These are phyloP conservation scores for Megalurothrips usitatus DNA, from an alignment of 2,888 invertebrate genomes.

Conservation along the genomic window DNA sequence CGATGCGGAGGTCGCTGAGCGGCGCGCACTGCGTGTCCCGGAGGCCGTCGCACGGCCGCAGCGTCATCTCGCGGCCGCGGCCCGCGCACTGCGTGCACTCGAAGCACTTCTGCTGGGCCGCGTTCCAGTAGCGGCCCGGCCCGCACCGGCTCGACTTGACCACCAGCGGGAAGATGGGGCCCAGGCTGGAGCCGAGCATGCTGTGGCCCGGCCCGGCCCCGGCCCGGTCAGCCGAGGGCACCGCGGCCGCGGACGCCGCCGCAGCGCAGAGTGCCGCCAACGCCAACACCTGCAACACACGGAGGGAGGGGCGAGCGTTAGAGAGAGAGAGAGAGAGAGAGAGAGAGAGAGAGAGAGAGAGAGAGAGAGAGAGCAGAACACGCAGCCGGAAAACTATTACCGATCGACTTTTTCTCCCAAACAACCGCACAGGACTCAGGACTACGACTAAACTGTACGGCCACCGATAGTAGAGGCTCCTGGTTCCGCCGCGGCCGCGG, in stretches of 20 bases:
- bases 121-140: neutral
- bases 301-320: too few species aligned
- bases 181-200: neutral
- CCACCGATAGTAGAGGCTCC: too few species aligned
- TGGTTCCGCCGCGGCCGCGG: too few species aligned
- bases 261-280: neutral
- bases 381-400: too few species aligned
- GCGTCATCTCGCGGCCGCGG: neutral
- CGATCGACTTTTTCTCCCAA: too few species aligned
- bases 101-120: neutral
- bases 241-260: neutral
- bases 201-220: neutral
- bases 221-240: neutral
- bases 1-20: slow-evolving; percentile 60
- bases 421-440: too few species aligned
- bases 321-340: too few species aligned
- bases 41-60: slow-evolving; percentile 67
- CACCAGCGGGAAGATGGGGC: neutral
- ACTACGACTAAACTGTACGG: too few species aligned
- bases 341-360: too few species aligned
- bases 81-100: neutral
- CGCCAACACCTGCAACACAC: neutral
- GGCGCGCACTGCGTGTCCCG: slow-evolving; percentile 71
- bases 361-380: too few species aligned
- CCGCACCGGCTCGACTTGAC: neutral